Base-by-base conservation (phyloP, 2,888 invertebrate genomes). In the Callyntrura guangdongensis region DNA sequence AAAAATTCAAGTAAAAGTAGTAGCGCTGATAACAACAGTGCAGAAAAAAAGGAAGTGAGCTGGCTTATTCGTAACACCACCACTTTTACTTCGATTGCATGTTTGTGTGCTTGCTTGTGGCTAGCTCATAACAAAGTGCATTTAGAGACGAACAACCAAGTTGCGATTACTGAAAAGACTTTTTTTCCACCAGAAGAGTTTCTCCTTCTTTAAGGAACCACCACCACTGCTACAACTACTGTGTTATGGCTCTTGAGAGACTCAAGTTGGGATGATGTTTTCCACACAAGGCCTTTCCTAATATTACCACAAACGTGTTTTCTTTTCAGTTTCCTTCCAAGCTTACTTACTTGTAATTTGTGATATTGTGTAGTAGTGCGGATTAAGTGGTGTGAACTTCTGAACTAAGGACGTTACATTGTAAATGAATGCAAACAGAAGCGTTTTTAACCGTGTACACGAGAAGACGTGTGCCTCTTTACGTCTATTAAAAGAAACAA, bases 301-400 rank as follows among this genome's bases (percentile, higher is more conserved):
- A 36, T 59, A 82, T 61, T 25, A 64, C 82, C 61, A 61, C 64
- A 61, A 82, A 82, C 61, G 45, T 64, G 45, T 61, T 82, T 82
- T 64, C 82, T 64, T 81, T 81, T 82, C 61, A 81, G 64, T 53
- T 77, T 14, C 6, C 17, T 59, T 6, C 14, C 20, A 64, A 61
- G 45, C 61, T 77, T 77, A 45, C 47, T 72, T n/a, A 45, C 36
- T 61, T 9, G 61, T 77, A 77, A 77, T 77, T 77, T 77, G 77
- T 77, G 77, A 72, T 72, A 72, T 72, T 72, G 72, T 77, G 77
- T 77, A n/a, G 25, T 77, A 14, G 77, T 53, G 72, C 45, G 77
- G 49, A 77, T 77, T 53, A 77, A 77, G 53, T 25, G 53, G 77
- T 77, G 53, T 49, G 77, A 77, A 77, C 53, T 77, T 14, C 53